Base-by-base conservation (phyloP, 2,797 vertebrate species). In the Cyprinodon diabolis region DNA sequence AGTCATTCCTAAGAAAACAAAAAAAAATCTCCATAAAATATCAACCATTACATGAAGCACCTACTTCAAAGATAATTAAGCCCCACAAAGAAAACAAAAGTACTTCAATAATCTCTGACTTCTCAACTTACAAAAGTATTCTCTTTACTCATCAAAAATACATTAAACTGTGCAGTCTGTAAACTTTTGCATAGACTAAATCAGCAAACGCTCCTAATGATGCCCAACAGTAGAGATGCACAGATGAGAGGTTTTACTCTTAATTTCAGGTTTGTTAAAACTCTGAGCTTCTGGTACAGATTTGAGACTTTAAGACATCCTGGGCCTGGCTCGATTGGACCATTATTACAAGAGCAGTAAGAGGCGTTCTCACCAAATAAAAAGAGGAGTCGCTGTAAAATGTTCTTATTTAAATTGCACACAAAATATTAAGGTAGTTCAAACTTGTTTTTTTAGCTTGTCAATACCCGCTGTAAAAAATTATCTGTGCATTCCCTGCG, bases 1-100 rank as follows among this genome's bases (percentile, higher is more conserved):
- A 89, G 84, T 90, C 90, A 91, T 90, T 89, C 90, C 86, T 93
- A 90, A 90, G 88, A 91, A 93, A 92, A 91, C 82, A 83, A 85
- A 88, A 83, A 83, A 30, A 30, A 30, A 30, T 30, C 87, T 88
- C 87, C 71, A 86, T 90, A 92, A 91, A 92, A 92, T 86, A 90
- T 84, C 82, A 90, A 85, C 70, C 91, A 92, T 88, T 82, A 89
- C 78, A 91, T 77, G 80, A 83, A 83, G 84, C 83, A 87, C 74
- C 84, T 88, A 88, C 58, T 72, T 72, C 60, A 58, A 86, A 86
- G 75, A 68, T 55, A 40, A 81, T 67, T 66, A 83, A 78, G 10
- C 69, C 84, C 82, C 71, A 66, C 66, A 75, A 81, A 82, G 69
- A 77, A 13, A 63, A 49, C 74, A 77, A 63, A 67, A 84, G 55